Conservation (phyloP, 2,888 invertebrate genomes). For the Mesopsocus fuscifrons region DNA sequence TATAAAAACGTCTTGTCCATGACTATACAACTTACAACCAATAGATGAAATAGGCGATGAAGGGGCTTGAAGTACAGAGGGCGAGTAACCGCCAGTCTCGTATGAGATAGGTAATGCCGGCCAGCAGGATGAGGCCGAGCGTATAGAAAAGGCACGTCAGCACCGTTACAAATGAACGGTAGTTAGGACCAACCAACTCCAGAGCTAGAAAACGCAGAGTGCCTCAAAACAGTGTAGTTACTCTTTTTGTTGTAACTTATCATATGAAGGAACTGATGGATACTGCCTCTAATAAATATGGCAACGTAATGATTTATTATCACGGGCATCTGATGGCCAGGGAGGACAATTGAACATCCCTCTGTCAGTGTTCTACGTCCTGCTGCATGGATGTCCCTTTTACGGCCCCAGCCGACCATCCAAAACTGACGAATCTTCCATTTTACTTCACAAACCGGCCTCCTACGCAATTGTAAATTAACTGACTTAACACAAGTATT, state of each 20-base stretch:
- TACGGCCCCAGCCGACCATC: too few relatives aligned
- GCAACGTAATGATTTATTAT: not conserved
- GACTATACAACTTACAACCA: constrained; percentile 52
- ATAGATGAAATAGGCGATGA: constrained; percentile 63
- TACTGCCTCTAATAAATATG: too few relatives aligned
- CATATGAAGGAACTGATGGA: too few relatives aligned
- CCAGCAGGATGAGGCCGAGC: constrained; percentile 61
- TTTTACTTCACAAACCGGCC: too few relatives aligned
- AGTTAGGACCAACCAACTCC: constrained; percentile 79
- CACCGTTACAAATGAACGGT: constrained; percentile 79
- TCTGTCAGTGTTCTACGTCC: too few relatives aligned
- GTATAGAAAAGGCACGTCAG: constrained; percentile 86
- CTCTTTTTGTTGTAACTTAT: not conserved
- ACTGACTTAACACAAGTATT: too few relatives aligned
- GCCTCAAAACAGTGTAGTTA: not conserved
- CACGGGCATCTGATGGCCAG: too few relatives aligned
- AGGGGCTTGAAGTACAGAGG: constrained; percentile 66
- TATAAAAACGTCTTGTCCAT: too few relatives aligned
- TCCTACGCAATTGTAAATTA: too few relatives aligned
- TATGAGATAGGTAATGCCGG: constrained; percentile 67
- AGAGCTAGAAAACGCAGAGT: constrained; percentile 41
- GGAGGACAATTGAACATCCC: too few relatives aligned
- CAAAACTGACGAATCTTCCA: too few relatives aligned
- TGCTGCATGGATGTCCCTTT: too few relatives aligned
- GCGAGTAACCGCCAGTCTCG: constrained; percentile 69